Evolutionary conservation across 2,888 invertebrate species (phyloP).

Genomic region (Dynastes grantii): DNA sequence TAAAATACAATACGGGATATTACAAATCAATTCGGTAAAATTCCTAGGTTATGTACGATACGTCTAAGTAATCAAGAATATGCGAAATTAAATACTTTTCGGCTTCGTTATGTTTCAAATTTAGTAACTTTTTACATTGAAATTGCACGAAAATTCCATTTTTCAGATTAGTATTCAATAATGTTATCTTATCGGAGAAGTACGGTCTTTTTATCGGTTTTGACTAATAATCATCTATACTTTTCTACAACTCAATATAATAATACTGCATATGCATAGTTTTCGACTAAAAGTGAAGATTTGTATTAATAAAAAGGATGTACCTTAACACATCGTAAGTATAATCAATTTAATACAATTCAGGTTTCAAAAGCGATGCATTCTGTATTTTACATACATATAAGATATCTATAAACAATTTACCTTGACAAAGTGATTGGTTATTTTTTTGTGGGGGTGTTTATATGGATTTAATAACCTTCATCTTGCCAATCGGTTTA

Average conservation of each 20-base stretch:
- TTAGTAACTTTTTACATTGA: background rate
- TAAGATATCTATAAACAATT: background rate
- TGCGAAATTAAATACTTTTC: background rate
- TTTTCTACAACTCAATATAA: conserved; percentile 2
- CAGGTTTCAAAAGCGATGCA: background rate
- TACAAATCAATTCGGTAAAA: background rate
- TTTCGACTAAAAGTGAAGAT: conserved; percentile 5
- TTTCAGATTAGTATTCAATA: conserved; percentile 31
- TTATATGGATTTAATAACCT: conserved; percentile 38
- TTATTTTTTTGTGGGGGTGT: conserved; percentile 38
- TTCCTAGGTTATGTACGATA: background rate
- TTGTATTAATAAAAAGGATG: background rate
- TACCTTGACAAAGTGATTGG: conserved; percentile 38
- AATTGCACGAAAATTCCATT: conserved; percentile 2
- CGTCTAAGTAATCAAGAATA: background rate
- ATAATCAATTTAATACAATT: background rate
- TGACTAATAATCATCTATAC: conserved; percentile 16
- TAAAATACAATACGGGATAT: conserved; percentile 11
- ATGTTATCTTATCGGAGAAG: conserved; percentile 46
- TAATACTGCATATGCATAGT: conserved; percentile 9
- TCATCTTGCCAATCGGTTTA: conserved; percentile 20
- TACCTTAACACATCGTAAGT: background rate
- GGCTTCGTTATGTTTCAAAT: background rate
- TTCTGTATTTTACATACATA: conserved; percentile 9
- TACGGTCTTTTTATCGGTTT: conserved; percentile 38